Base-by-base conservation (phyloP, 2,888 invertebrate species). In the Lagria hirta region DNA sequence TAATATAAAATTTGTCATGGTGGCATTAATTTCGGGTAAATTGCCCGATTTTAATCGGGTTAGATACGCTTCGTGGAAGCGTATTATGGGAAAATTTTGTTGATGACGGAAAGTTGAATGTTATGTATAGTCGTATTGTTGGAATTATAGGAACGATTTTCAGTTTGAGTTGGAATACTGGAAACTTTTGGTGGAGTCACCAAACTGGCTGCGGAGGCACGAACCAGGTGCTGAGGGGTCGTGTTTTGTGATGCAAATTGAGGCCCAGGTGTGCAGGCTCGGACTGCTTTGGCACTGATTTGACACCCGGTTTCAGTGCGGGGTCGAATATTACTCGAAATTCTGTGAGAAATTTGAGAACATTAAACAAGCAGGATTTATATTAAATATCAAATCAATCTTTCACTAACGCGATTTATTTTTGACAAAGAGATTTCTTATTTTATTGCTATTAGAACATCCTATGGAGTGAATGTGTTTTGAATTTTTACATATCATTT, bases 1-100 rank as follows among this genome's bases (percentile, higher is more conserved):
- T 57, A 53, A 58, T 52, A 52, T 43, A 44, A 51, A 58, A 57
- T 57, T 57, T 58, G 57, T 57, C 58, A 52, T 43, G 51, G 49
- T 47, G 35, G 42, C 49, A 49, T 50, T 57, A 54, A 52, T 55
- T 55, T 48, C 38, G 41, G 14, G 13, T 29, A 45, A 38, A 45
- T 45, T 41, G 37, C 22, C 40, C 28, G 24, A 26, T 21, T 37
- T 23, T 20, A 41, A 41, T 36, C 15, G 16, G 26, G 10, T 20
- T 26, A 24, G 36, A 27, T 14, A 36, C 36, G 27, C 27, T 32
- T 8, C 20, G 18, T 7, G 27, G 13, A 4, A 7, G 2, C 10
- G 10, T 3, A 3, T 7, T 26, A 7, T 32, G 15, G 32, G 32
- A 32, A 32, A 32, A 32, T 32, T 32, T 32, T n/a, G n/a, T n/a